A percentile compares a stretch with the other conserved stretches of the same genome.
Evolutionary conservation across 2,888 invertebrate species (phyloP).

Genomic region (Drosophila bunnanda): DNA sequence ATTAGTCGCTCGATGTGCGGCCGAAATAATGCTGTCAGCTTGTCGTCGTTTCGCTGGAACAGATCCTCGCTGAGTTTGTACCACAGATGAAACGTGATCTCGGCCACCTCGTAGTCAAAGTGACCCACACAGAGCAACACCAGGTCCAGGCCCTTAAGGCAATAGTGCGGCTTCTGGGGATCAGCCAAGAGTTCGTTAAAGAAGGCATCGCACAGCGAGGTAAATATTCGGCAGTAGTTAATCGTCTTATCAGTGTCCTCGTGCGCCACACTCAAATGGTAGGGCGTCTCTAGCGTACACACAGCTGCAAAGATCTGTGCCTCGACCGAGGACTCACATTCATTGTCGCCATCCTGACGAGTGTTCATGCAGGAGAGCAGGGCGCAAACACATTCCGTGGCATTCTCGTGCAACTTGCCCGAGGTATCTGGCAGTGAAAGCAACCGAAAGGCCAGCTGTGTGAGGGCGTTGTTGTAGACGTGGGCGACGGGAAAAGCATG

Average conservation of each 20-base stretch:
- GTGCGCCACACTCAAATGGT: conserved; percentile 95
- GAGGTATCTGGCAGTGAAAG: conserved; percentile 87
- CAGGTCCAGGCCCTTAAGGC: conserved; percentile 93
- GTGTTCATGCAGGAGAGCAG: conserved; percentile 92
- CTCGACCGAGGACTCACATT: conserved; percentile 87
- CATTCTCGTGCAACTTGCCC: conserved; percentile 92
- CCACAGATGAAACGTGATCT: conserved; percentile 98
- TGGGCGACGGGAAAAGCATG: conserved; percentile 91
- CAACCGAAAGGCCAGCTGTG: conserved; percentile 90
- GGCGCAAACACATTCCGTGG: conserved; percentile 95
- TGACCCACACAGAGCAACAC: conserved; percentile 97
- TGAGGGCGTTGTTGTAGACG: conserved; percentile 89
- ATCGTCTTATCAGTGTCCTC: conserved; percentile 97
- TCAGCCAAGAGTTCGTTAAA: conserved; percentile 91
- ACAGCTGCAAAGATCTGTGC: conserved; percentile 93
- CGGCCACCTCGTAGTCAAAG: conserved; percentile 97
- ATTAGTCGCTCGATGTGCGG: conserved; percentile 97
- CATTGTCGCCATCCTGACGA: not conserved
- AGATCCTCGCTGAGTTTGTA: conserved; percentile 97
- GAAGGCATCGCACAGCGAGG: conserved; percentile 93
- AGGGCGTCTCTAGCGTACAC: conserved; percentile 91
- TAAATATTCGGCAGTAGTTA: conserved; percentile 97
- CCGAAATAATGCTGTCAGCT: conserved; percentile 92
- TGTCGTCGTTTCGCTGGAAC: conserved; percentile 93
- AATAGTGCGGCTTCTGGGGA: conserved; percentile 88